Percentiles rank a stretch among this genome's conserved stretches.
These are phyloP conservation scores for Neria commutata DNA, from an alignment of 2,888 invertebrate species.

Conservation along the genomic window DNA sequence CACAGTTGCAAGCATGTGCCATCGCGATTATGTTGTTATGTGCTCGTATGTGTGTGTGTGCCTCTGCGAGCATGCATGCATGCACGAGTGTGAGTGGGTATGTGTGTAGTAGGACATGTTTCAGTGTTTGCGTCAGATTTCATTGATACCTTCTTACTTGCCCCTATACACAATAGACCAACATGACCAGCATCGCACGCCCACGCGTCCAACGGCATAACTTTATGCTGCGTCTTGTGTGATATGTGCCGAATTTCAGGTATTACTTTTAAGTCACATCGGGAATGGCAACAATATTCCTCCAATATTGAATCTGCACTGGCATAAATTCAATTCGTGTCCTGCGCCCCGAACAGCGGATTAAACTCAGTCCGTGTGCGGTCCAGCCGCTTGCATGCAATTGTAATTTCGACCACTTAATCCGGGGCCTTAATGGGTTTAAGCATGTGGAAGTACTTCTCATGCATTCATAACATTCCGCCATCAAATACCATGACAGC, in stretches of 20 bases:
- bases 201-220: not conserved
- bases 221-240: constrained; percentile 1
- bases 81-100: constrained; percentile 18
- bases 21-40: no score
- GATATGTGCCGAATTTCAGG: constrained; percentile 1
- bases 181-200: not conserved
- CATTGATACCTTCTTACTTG: constrained; percentile 42
- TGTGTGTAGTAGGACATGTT: constrained; percentile 37
- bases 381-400: no score
- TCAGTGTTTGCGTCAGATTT: constrained; percentile 40
- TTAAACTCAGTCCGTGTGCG: no score
- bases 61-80: not conserved
- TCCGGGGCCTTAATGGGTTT: no score
- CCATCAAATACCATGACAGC: no score
- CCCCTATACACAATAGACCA: no score
- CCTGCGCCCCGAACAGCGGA: not conserved
- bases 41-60: not conserved
- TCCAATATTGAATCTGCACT: not conserved
- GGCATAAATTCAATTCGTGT: not conserved
- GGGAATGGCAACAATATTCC: not conserved
- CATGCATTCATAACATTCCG: no score
- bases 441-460: no score
- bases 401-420: no score
- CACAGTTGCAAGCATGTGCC: no score
- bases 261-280: constrained; percentile 4